phyloP scores from a whole-genome alignment of 2,113 vertebrate species.

The Varanus salvator region DNA sequence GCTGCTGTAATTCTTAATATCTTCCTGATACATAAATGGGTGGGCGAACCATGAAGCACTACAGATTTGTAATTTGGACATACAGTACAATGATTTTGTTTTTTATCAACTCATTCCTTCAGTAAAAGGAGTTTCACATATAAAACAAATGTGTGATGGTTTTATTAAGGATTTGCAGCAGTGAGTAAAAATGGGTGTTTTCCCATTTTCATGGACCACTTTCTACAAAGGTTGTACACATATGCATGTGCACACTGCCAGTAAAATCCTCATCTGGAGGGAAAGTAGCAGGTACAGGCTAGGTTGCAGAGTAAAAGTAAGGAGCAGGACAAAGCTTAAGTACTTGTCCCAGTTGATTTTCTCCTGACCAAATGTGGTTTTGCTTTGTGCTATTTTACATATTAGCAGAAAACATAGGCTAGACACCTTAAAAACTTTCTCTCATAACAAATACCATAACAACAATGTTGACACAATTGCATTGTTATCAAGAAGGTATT shows the following conservation, averaged over 20 bases:
- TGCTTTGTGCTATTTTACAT: not conserved
- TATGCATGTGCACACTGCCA: not conserved
- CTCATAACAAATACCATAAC: not conserved
- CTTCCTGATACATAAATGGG: not conserved
- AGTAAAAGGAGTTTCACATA: not conserved
- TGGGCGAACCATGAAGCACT: not conserved
- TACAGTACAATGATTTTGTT: not conserved
- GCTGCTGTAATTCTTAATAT: not conserved
- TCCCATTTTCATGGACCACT: not conserved
- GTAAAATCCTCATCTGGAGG: not conserved
- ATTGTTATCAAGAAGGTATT: not conserved
- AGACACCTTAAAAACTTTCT: too few relatives aligned
- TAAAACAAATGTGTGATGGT: not conserved
- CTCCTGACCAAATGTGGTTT: not conserved
- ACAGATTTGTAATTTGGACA: not conserved
- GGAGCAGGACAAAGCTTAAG: not conserved
- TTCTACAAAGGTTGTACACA: not conserved
- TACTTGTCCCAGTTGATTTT: not conserved
- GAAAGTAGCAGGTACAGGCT: not conserved
- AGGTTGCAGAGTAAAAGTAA: too few relatives aligned
- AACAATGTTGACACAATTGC: not conserved
- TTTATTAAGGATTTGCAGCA: not conserved
- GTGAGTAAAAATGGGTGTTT: not conserved
- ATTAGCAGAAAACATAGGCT: not conserved
- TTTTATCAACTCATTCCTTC: not conserved